Conservation (phyloP, 1,140 invertebrate genomes). For the Hesperophylax magnus region DNA sequence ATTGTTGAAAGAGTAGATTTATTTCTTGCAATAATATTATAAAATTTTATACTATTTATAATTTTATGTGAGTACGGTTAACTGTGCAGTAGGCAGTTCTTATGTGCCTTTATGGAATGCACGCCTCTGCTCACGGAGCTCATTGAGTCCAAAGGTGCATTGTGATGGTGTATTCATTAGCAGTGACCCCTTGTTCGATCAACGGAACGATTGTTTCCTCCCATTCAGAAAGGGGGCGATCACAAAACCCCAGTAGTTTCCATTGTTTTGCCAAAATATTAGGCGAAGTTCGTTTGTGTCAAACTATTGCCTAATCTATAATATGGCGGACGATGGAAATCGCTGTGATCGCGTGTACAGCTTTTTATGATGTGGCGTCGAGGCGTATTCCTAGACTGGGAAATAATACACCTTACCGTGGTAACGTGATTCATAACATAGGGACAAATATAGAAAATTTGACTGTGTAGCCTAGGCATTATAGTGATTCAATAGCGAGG, state of each 20-base stretch:
- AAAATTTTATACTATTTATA: too few relatives aligned
- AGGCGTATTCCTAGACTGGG: neutral
- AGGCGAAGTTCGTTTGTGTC: constrained; percentile 28
- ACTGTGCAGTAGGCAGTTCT: too few relatives aligned
- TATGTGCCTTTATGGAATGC: too few relatives aligned
- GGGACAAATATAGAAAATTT: neutral
- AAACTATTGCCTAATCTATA: constrained; percentile 10
- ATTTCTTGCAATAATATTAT: too few relatives aligned
- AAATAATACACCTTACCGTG: neutral
- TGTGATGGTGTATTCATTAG: constrained; percentile 10
- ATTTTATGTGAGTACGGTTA: too few relatives aligned
- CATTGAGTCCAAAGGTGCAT: neutral
- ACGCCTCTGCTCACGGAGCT: neutral
- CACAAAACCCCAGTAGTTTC: constrained; percentile 3
- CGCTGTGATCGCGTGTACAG: neutral
- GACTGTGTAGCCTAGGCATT: too few relatives aligned
- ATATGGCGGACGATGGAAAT: neutral
- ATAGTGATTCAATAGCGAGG: too few relatives aligned
- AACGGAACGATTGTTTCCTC: constrained; percentile 35
- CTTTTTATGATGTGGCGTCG: neutral
- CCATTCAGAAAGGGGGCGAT: constrained; percentile 20
- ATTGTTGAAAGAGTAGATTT: too few relatives aligned
- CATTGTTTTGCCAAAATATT: constrained; percentile 27
- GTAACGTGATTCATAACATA: neutral
- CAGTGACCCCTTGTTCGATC: constrained; percentile 30